Evolutionary conservation across 2,888 invertebrate genomes (phyloP), one percentile per base, ranked within the genome.

Genomic region (Cenopis cana): DNA sequence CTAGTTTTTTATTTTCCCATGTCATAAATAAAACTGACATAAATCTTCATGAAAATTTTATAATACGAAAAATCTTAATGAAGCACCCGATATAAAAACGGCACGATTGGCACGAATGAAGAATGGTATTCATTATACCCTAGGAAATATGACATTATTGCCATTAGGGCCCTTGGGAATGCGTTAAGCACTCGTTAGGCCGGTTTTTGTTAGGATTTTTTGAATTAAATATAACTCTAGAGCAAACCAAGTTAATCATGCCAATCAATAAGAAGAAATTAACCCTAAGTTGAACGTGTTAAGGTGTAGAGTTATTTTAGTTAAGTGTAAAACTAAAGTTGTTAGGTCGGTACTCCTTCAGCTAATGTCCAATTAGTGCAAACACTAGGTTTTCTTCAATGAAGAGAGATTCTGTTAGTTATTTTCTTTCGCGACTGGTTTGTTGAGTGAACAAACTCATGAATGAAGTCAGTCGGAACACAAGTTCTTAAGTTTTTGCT

Each of bases 91-190:
- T 72, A 68, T 75, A 77, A 86, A 84, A 87, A 87, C 82, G 75
- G 74, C 77, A 69, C 74, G 24, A 24, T 3, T 24, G 24, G n/a
- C n/a, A 24, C 24, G 82, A 85, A 82, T 86, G 82, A 84, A 82
- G 84, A 80, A 83, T 83, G 79, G 86, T 87, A 84, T 88, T 90
- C 87, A 83, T 54, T 66, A 56, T 84, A 82, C 81, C 77, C 75
- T 76, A 85, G 85, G 83, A 85, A 86, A 88, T 89, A 87, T 87
- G 84, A 87, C 87, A 86, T 86, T 46, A 86, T 85, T 81, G 80
- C 78, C 80, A 80, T 82, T 84, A 83, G 81, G 79, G 77, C 73
- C 70, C 69, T 73, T 56, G 60, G 66, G 73, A 73, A 78, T 79
- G 81, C 79, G 78, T 80, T 78, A 74, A 75, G 81, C 77, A 75